Conservation (phyloP, 1,140 invertebrate species). For the Arion vulgaris region DNA sequence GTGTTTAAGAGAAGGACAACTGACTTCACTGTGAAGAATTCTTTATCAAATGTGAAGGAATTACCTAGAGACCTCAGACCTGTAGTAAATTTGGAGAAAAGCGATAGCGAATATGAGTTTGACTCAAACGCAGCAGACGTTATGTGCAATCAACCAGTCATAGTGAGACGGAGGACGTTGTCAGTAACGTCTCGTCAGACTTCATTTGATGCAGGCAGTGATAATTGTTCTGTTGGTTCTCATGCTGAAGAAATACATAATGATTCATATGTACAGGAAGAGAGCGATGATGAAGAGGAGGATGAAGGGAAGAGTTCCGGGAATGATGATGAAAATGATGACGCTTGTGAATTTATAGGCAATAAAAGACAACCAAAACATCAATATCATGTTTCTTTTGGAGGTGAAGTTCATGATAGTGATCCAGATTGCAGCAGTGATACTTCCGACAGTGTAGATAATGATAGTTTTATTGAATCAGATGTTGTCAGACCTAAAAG, state of each 20-base stretch:
- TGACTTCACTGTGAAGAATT: constrained; percentile 34
- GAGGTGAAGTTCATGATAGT: neutral
- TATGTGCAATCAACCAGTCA: neutral
- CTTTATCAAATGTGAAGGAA: neutral
- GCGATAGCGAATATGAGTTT: constrained; percentile 40
- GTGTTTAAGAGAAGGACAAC: constrained; percentile 31
- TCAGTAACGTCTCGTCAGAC: constrained; percentile 24
- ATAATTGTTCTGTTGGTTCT: neutral
- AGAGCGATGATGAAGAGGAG: constrained; percentile 14
- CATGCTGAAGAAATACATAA: neutral
- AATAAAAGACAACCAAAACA: neutral
- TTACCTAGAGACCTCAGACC: constrained; percentile 24
- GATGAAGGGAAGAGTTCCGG: constrained; percentile 8
- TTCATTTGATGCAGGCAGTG: constrained; percentile 25
- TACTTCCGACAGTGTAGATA: neutral
- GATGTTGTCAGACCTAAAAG: neutral
- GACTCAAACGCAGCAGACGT: neutral
- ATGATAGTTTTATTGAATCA: constrained; percentile 19
- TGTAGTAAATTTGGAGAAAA: constrained; percentile 36
- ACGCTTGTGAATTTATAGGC: neutral
- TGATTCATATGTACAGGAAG: constrained; percentile 10
- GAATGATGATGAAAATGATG: constrained; percentile 19
- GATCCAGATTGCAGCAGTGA: neutral
- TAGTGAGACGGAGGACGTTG: constrained; percentile 21
- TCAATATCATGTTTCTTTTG: constrained; percentile 21